Evolutionary conservation across 2,797 vertebrate genomes (phyloP), one percentile per base, ranked within the genome.

Genomic region (Discoglossus pictus): DNA sequence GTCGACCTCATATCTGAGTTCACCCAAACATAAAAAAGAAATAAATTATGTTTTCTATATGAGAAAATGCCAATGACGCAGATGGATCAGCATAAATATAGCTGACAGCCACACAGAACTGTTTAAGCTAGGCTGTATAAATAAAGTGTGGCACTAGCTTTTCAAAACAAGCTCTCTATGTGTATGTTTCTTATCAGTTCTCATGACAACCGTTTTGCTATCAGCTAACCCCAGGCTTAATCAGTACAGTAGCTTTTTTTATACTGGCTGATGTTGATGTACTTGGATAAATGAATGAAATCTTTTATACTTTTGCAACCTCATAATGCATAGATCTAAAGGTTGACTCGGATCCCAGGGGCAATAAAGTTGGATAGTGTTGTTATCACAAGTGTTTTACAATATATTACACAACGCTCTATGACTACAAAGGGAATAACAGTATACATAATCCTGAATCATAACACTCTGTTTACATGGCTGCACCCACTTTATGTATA

Each of bases 101-200:
- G 73, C 80, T 78, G 76, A 82, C 79, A 83, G 82, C 74, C 69
- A 74, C 73, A 76, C 66, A 73, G 74, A 79, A 74, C 79, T 74
- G 69, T 76, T 71, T 55, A 64, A 63, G 66, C 77, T 68, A 74
- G 69, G 66, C 68, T 75, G 80, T 75, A 69, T 80, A 80, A 83
- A 80, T 68, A 75, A 24, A 67, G 72, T 74, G 61, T 74, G 75
- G 78, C 75, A 62, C 78, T 74, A 74, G 75, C 56, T 79, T 79
- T 74, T 79, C 68, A 74, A 79, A 84, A 77, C 46, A 80, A 78
- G 61, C 66, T 69, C 79, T 77, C 78, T 75, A 71, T 76, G 67
- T 76, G 66, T 69, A 73, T 74, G 62, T 56, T 79, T 78, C 69
- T 79, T 82, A 84, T 81, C 83, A 81, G 74, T 75, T 79, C 73